phyloP scores from a whole-genome alignment of 2,888 invertebrate species.

The Gandaritis pyraliata region DNA sequence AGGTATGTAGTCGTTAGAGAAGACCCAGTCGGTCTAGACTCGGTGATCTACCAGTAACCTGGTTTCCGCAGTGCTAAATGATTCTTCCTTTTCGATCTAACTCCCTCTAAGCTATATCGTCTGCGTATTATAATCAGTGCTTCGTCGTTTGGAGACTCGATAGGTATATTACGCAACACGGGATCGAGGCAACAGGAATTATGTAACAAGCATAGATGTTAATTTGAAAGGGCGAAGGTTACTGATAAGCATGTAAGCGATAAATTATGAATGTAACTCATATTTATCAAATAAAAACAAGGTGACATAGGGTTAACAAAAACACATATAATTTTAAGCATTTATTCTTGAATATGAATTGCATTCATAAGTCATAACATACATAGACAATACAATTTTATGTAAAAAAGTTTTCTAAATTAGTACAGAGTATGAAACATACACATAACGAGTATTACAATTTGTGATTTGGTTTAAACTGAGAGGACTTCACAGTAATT shows the following conservation, averaged over 20 bases:
- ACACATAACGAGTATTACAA: slow-evolving; percentile 2
- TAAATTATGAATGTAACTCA: slow-evolving; percentile 81
- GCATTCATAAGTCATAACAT: slow-evolving; percentile 64
- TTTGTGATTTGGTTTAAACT: slow-evolving; percentile 7
- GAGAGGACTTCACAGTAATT: slow-evolving; percentile 1
- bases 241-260: slow-evolving; percentile 32
- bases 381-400: slow-evolving; percentile 25
- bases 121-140: too few relatives aligned
- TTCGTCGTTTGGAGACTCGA: too few relatives aligned
- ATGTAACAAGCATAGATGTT: slow-evolving; percentile 7
- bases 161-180: too few relatives aligned
- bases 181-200: neutral
- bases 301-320: slow-evolving; percentile 52
- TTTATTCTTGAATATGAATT: slow-evolving; percentile 81
- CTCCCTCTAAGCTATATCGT: too few relatives aligned
- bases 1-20: too few relatives aligned
- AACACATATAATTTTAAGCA: slow-evolving; percentile 69
- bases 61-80: too few relatives aligned
- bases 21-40: too few relatives aligned
- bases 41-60: too few relatives aligned
- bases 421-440: slow-evolving; percentile 27
- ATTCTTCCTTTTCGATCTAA: too few relatives aligned
- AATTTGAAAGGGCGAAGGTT: slow-evolving; percentile 13
- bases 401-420: slow-evolving; percentile 26
- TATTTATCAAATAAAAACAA: slow-evolving; percentile 56